These are phyloP conservation scores for Tinamus major DNA, from an alignment of 2,797 vertebrate genomes.

Conservation along the genomic window DNA sequence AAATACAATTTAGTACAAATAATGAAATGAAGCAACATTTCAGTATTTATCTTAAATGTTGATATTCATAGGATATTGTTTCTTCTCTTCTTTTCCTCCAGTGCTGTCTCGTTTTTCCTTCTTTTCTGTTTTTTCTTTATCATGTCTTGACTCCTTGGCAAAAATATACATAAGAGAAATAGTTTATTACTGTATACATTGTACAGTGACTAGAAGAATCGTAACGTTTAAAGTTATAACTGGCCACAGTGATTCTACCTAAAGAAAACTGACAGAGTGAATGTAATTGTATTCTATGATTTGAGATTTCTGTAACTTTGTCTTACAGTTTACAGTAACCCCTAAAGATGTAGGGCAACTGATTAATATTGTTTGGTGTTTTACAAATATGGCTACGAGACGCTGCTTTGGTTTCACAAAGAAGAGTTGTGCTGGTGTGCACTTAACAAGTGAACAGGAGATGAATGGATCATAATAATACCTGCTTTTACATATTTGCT, in stretches of 20 bases:
- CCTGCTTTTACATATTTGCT: neutral
- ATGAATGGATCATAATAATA: neutral
- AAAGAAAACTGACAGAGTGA: neutral
- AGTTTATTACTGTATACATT: neutral
- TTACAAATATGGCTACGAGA: neutral
- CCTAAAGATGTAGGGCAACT: neutral
- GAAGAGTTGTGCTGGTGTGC: neutral
- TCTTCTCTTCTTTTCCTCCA: conserved; percentile 93
- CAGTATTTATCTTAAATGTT: neutral
- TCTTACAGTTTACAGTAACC: neutral
- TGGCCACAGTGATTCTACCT: neutral
- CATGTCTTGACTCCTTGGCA: conserved; percentile 89
- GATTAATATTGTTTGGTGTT: neutral
- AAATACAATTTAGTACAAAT: conserved; percentile 42
- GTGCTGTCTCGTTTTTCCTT: conserved; percentile 92
- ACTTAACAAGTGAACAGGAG: neutral
- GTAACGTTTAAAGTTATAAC: neutral
- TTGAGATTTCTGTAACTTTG: neutral
- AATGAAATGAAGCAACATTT: conserved; percentile 33
- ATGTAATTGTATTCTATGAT: neutral
- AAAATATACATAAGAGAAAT: neutral
- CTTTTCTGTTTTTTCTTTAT: conserved; percentile 92
- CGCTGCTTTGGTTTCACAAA: neutral
- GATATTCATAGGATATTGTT: conserved; percentile 91
- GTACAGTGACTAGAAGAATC: neutral